These are phyloP conservation scores for Drosophila paulistorum DNA, from an alignment of 1,140 invertebrate genomes.

Conservation along the genomic window DNA sequence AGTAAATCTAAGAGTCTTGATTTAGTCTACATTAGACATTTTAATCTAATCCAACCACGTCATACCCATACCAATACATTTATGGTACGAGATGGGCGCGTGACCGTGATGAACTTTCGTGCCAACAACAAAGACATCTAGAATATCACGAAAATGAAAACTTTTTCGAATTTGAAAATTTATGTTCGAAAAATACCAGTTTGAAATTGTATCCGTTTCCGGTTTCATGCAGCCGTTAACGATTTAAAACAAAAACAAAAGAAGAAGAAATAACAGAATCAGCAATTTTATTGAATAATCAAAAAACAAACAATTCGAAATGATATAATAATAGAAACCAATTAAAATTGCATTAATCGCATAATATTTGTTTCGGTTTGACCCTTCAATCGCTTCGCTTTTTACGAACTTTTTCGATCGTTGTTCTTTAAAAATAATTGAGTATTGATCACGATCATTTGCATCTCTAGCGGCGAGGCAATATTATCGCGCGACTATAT, in stretches of 20 bases:
- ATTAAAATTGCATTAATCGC: neutral
- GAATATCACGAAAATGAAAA: too few species aligned
- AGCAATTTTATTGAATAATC: neutral
- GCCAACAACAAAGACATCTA: neutral
- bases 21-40: neutral
- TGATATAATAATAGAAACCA: too few species aligned
- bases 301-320: neutral
- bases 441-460: neutral
- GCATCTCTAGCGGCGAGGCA: neutral
- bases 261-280: neutral
- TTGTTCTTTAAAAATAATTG: neutral
- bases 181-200: too few species aligned
- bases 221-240: neutral
- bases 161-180: too few species aligned
- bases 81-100: neutral
- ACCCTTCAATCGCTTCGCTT: neutral
- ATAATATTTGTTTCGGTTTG: neutral
- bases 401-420: too few species aligned
- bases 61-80: neutral
- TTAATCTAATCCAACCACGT: constrained; percentile 10
- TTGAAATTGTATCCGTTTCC: too few species aligned
- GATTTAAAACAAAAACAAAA: neutral
- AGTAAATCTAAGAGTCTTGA: neutral
- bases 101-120: constrained; percentile 4
- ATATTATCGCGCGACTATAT: constrained; percentile 10